Percentiles rank a stretch among this genome's conserved stretches.
Conservation (phyloP, 2,888 invertebrate species). For the Chesias legatella region DNA sequence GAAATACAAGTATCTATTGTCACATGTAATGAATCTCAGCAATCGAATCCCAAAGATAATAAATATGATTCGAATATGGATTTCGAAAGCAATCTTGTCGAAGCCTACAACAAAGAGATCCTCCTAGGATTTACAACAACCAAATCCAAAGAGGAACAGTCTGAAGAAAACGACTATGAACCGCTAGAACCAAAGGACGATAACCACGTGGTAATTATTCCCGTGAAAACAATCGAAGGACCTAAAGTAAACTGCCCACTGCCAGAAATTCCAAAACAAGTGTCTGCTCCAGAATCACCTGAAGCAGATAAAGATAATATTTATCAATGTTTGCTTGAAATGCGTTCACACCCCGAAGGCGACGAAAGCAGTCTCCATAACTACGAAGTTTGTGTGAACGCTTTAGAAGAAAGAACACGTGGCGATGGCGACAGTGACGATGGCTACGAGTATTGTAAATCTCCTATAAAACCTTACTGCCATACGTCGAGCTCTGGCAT, state of each 20-base stretch:
- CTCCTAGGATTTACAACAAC: slow-evolving; percentile 56
- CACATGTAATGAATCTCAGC: slow-evolving; percentile 46
- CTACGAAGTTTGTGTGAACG: slow-evolving; percentile 73
- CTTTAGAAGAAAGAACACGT: slow-evolving; percentile 65
- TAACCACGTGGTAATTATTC: slow-evolving; percentile 58
- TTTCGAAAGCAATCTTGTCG: slow-evolving; percentile 69
- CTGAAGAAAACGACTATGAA: slow-evolving; percentile 70
- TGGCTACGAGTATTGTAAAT: slow-evolving; percentile 75
- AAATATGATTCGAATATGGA: slow-evolving; percentile 51
- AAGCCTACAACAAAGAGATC: slow-evolving; percentile 70
- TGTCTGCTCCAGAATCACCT: slow-evolving; percentile 29
- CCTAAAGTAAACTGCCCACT: slow-evolving; percentile 74
- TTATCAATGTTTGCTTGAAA: slow-evolving; percentile 70
- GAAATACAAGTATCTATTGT: slow-evolving; percentile 40
- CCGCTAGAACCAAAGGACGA: slow-evolving; percentile 60
- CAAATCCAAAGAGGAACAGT: slow-evolving; percentile 47
- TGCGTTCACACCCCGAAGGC: slow-evolving; percentile 73
- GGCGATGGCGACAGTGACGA: slow-evolving; percentile 74
- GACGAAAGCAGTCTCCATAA: slow-evolving; percentile 75
- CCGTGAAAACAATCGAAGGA: slow-evolving; percentile 54
- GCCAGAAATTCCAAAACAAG: slow-evolving; percentile 68
- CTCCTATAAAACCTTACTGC: slow-evolving; percentile 69
- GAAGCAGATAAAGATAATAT: slow-evolving; percentile 54
- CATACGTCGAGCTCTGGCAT: slow-evolving; percentile 65
- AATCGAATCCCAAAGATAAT: slow-evolving; percentile 27